Conservation (phyloP, 2,113 vertebrate genomes). For the Psittacula cyanocephala region DNA sequence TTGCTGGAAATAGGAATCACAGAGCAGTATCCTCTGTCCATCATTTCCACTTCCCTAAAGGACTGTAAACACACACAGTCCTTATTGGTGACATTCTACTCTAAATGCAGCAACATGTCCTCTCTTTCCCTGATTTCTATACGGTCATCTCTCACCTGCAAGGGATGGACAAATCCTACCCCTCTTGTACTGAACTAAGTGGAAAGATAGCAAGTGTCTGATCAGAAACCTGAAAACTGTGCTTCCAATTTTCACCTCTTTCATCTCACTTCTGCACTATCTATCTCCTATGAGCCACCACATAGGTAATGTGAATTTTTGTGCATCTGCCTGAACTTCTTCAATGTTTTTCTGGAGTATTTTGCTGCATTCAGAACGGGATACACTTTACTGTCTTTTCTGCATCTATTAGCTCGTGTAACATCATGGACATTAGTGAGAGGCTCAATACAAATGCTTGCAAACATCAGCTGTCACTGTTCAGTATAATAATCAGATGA, state of each 20-base stretch:
- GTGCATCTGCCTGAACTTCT: neutral
- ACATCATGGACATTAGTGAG: neutral
- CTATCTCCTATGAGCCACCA: neutral
- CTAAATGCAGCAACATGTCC: slow-evolving; percentile 4
- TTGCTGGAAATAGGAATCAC: neutral
- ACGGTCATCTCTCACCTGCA: neutral
- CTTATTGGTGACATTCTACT: neutral
- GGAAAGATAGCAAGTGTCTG: neutral
- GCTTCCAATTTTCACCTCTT: neutral
- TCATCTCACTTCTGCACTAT: neutral
- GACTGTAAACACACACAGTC: neutral
- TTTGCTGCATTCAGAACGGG: neutral
- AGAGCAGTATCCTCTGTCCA: neutral
- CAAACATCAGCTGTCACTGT: neutral
- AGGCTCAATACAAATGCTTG: neutral
- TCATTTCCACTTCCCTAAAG: neutral
- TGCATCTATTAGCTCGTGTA: neutral
- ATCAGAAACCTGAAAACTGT: neutral
- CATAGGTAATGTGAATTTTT: neutral
- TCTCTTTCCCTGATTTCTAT: neutral
- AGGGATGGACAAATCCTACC: neutral
- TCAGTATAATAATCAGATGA: neutral
- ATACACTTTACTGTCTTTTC: neutral
- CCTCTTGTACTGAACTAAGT: neutral
- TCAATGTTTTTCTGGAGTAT: neutral